Evolutionary conservation across 2,113 vertebrate genomes (phyloP).

Genomic region (Hyla sarda): DNA sequence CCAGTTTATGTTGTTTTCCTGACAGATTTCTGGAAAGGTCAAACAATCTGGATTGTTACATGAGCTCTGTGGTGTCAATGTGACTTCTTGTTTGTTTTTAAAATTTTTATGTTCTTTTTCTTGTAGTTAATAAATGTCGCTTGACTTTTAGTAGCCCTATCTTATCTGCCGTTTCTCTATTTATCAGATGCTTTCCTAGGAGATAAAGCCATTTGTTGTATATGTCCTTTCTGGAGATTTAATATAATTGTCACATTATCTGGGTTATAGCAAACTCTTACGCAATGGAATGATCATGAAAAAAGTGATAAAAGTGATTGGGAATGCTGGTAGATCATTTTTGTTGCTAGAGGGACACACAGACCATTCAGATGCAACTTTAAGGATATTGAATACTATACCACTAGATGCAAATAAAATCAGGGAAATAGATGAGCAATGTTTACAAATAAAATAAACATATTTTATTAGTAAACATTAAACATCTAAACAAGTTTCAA

Average conservation of each 20-base stretch:
- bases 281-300: not conserved
- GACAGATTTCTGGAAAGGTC: slow-evolving; percentile 52
- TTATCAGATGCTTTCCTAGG: slow-evolving; percentile 6
- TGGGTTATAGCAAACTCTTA: not conserved
- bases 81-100: not conserved
- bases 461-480: no score
- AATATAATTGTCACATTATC: slow-evolving; percentile 28
- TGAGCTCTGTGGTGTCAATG: not conserved
- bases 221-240: slow-evolving; percentile 30
- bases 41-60: slow-evolving; percentile 34
- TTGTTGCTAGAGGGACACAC: no score
- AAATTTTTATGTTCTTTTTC: not conserved
- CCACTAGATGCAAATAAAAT: no score
- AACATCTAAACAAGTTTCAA: no score
- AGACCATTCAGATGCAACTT: not conserved
- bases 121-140: slow-evolving; percentile 7
- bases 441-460: no score
- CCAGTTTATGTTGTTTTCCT: slow-evolving; percentile 29
- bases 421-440: no score
- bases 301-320: not conserved
- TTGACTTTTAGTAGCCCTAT: not conserved
- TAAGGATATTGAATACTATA: no score
- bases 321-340: not conserved
- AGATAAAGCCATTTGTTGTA: slow-evolving; percentile 19
- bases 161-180: not conserved